Percentiles rank a stretch among this genome's conserved stretches.
Conservation (phyloP, 2,797 vertebrate species). For the Sebastes aleutianus region DNA sequence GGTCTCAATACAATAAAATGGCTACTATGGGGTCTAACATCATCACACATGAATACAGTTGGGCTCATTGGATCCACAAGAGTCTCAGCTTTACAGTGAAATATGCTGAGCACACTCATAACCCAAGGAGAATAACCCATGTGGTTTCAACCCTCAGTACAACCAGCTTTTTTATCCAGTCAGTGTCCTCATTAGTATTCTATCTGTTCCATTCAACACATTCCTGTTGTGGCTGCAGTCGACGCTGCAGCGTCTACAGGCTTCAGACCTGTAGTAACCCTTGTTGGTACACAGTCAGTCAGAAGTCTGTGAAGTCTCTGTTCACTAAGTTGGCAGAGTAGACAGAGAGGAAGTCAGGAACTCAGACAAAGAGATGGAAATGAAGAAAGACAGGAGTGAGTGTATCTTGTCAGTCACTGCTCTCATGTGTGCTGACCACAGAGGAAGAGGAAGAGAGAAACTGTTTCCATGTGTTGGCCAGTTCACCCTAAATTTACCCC, state of each 20-base stretch:
- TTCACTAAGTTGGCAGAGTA: not conserved
- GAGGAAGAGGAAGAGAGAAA: slow-evolving; percentile 8
- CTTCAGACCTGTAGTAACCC: not conserved
- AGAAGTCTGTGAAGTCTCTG: not conserved
- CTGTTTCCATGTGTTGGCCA: slow-evolving; percentile 25
- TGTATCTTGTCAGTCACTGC: slow-evolving; percentile 28
- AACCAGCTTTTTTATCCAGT: not conserved
- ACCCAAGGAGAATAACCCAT: not conserved
- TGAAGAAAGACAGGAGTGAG: slow-evolving; percentile 7
- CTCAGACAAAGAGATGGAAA: slow-evolving; percentile 8
- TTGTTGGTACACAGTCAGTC: not conserved
- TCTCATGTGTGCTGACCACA: slow-evolving; percentile 25
- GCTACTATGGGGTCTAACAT: too few relatives aligned
- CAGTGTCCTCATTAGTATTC: not conserved
- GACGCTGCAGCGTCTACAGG: not conserved
- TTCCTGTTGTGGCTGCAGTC: not conserved
- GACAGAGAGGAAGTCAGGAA: not conserved
- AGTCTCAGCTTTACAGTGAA: not conserved
- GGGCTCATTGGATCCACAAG: too few relatives aligned
- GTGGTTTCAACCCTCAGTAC: not conserved
- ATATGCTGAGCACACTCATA: not conserved
- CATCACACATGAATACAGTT: too few relatives aligned
- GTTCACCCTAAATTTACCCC: slow-evolving; percentile 23
- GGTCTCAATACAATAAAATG: too few relatives aligned
- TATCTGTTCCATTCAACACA: not conserved